These are phyloP conservation scores for Glossophaga mutica DNA, from an alignment of 2,797 vertebrate species.

Conservation along the genomic window DNA sequence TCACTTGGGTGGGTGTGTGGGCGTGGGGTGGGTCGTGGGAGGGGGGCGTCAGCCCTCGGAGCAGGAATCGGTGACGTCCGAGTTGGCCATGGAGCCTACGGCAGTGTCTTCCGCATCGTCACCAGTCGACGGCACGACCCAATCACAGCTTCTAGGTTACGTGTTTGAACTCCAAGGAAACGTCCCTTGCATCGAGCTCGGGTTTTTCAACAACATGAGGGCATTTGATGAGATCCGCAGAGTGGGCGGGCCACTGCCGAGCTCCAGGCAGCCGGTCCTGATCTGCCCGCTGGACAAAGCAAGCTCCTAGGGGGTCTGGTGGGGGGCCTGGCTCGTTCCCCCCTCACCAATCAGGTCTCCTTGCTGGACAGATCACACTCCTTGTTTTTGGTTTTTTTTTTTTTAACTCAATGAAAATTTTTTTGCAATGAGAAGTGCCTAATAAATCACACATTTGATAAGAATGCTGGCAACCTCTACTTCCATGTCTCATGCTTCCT, in stretches of 20 bases:
- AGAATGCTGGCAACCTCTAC: neutral
- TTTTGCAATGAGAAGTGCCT: neutral
- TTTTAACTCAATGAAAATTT: neutral
- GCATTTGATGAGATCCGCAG: neutral
- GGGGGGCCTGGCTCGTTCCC: too few relatives aligned
- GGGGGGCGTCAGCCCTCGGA: accelerated
- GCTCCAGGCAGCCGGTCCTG: accelerated
- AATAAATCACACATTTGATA: neutral
- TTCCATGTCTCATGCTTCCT: neutral
- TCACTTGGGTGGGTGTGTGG: neutral
- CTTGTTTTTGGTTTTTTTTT: neutral
- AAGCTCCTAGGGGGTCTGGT: neutral
- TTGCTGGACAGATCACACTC: neutral
- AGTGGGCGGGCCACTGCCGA: neutral
- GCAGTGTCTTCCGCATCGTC: neutral
- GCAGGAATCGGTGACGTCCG: neutral
- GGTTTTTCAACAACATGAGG: neutral
- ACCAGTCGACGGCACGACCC: neutral
- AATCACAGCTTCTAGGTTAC: neutral
- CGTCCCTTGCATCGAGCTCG: neutral
- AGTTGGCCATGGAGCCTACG: accelerated
- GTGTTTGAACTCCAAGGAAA: neutral
- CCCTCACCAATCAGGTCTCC: neutral
- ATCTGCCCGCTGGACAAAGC: neutral
- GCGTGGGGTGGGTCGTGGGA: neutral